These are phyloP conservation scores for Spicauda simplicius DNA, from an alignment of 2,888 invertebrate genomes.

Conservation along the genomic window DNA sequence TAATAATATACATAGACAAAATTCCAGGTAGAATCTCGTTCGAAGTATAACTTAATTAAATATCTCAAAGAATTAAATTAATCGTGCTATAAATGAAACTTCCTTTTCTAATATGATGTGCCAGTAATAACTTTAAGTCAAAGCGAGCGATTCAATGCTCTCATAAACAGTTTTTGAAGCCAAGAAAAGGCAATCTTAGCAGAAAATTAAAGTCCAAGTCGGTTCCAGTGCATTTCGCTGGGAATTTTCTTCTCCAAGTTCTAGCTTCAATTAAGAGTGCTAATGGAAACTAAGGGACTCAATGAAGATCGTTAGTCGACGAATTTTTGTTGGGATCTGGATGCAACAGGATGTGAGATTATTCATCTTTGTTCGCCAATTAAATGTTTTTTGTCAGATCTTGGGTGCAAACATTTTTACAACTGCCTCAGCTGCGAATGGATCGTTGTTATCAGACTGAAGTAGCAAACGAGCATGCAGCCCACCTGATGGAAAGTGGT, in stretches of 20 bases:
- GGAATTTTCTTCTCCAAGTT: constrained; percentile 39
- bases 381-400: background rate
- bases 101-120: constrained; percentile 12
- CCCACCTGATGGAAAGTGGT: too few relatives aligned
- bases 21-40: too few relatives aligned
- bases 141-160: constrained; percentile 20
- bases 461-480: too few relatives aligned
- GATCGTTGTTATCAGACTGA: too few relatives aligned
- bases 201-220: constrained; percentile 32
- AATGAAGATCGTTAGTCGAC: constrained; percentile 60
- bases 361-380: background rate
- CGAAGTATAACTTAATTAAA: too few relatives aligned
- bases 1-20: too few relatives aligned
- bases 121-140: constrained; percentile 21
- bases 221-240: constrained; percentile 23
- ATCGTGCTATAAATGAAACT: background rate
- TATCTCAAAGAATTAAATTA: too few relatives aligned
- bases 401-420: background rate
- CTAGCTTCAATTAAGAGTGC: constrained; percentile 49
- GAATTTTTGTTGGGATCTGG: constrained; percentile 16
- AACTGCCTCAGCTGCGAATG: too few relatives aligned
- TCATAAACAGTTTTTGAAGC: constrained; percentile 31
- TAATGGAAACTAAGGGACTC: constrained; percentile 62
- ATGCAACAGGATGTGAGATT: constrained; percentile 13
- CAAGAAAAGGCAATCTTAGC: constrained; percentile 36